Percentiles rank a stretch among this genome's conserved stretches.
phyloP scores from a whole-genome alignment of 2,888 invertebrate genomes.

The Alcis repandata region DNA sequence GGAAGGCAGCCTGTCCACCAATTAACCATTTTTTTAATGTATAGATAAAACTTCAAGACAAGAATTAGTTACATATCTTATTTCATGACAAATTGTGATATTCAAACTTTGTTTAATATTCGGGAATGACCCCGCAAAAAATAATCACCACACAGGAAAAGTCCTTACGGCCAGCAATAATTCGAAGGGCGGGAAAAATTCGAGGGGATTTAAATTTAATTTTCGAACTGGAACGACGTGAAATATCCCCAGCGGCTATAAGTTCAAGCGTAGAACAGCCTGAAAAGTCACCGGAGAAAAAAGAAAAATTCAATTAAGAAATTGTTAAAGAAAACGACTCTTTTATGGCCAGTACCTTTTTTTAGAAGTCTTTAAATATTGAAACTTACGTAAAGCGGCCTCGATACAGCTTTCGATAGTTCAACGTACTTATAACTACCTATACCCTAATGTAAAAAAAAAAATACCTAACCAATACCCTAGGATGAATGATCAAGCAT shows the following conservation, averaged over 20 bases:
- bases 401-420: too few relatives aligned
- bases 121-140: constrained; percentile 67
- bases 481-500: too few relatives aligned
- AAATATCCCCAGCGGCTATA: constrained; percentile 79
- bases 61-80: too few relatives aligned
- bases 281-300: constrained; percentile 62
- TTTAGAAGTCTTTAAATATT: neutral
- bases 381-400: neutral
- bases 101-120: neutral
- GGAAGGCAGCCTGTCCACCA: too few relatives aligned
- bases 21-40: too few relatives aligned
- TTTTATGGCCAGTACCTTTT: constrained; percentile 15
- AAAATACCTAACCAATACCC: too few relatives aligned
- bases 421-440: too few relatives aligned
- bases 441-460: too few relatives aligned
- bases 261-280: constrained; percentile 72
- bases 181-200: constrained; percentile 81
- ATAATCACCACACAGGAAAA: constrained; percentile 68
- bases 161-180: constrained; percentile 76
- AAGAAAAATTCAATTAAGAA: constrained; percentile 63
- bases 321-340: constrained; percentile 50
- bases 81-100: too few relatives aligned
- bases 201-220: constrained; percentile 86
- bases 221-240: constrained; percentile 81
- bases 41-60: too few relatives aligned